Evolutionary conservation across 1,140 invertebrate genomes (phyloP).

Genomic region (Oscheius sp.): DNA sequence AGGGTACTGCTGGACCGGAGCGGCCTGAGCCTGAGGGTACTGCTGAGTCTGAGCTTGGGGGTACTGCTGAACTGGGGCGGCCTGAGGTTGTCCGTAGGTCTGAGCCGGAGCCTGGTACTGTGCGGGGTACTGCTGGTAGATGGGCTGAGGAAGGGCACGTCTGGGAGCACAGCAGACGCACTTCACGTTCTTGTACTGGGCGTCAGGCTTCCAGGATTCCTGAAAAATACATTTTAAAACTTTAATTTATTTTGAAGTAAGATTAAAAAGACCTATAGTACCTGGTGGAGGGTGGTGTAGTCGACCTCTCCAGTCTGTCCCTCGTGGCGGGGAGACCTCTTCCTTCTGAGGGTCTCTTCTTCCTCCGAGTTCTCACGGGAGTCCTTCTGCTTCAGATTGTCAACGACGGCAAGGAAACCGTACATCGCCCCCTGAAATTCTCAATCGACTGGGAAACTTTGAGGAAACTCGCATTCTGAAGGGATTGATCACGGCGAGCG

Average conservation of each 20-base stretch:
- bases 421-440: not conserved
- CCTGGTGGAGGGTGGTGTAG: too few relatives aligned
- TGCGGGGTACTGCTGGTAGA: too few relatives aligned
- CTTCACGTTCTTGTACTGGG: slow-evolving; percentile 9
- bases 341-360: not conserved
- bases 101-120: not conserved
- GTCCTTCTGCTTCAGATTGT: not conserved
- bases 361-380: not conserved
- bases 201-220: not conserved
- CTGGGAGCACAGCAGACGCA: slow-evolving; percentile 31
- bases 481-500: slow-evolving; percentile 27
- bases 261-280: too few relatives aligned
- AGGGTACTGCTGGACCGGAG: not conserved
- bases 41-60: not conserved
- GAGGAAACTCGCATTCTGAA: too few relatives aligned
- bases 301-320: not conserved
- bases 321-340: not conserved
- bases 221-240: not conserved
- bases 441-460: not conserved
- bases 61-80: not conserved
- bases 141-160: too few relatives aligned
- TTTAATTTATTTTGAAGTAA: too few relatives aligned
- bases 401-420: not conserved
- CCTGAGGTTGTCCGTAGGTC: too few relatives aligned
- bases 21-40: not conserved